Evolutionary conservation across 2,888 invertebrate species (phyloP).

Genomic region (Pyrochroa serraticornis): DNA sequence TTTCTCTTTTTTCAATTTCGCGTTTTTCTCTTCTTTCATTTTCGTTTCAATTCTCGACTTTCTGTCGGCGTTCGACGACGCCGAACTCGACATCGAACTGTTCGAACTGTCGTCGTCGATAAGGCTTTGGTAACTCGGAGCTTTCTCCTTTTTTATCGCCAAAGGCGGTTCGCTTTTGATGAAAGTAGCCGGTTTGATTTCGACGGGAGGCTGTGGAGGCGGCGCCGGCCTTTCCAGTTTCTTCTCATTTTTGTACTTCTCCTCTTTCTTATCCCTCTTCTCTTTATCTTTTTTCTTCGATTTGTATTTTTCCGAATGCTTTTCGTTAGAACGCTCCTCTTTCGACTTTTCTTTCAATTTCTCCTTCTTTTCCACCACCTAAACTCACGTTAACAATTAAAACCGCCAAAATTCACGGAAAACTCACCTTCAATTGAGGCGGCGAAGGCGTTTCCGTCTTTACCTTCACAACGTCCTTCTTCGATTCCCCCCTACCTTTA

Average conservation of each 20-base stretch:
- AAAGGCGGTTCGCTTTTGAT: slow-evolving; percentile 13
- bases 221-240: slow-evolving; percentile 35
- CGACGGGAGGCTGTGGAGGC: slow-evolving; percentile 34
- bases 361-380: slow-evolving; percentile 6
- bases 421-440: slow-evolving; percentile 43
- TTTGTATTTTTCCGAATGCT: slow-evolving; percentile 59
- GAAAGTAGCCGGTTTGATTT: slow-evolving; percentile 28
- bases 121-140: slow-evolving; percentile 28
- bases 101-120: slow-evolving; percentile 51
- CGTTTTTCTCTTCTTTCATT: slow-evolving; percentile 59
- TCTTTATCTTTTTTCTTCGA: slow-evolving; percentile 62
- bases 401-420: no score
- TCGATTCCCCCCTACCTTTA: slow-evolving; percentile 38
- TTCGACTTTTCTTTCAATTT: slow-evolving; percentile 19
- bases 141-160: slow-evolving; percentile 35
- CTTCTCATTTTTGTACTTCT: slow-evolving; percentile 55
- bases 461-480: slow-evolving; percentile 41
- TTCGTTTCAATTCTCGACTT: slow-evolving; percentile 63
- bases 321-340: slow-evolving; percentile 56
- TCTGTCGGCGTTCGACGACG: slow-evolving; percentile 40
- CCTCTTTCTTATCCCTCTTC: slow-evolving; percentile 65
- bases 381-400: no score
- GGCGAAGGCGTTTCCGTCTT: slow-evolving; percentile 59
- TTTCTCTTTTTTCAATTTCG: slow-evolving; percentile 54
- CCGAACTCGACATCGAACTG: slow-evolving; percentile 44